Base-by-base conservation (phyloP, 2,888 invertebrate genomes). In the Campoplex nolae region DNA sequence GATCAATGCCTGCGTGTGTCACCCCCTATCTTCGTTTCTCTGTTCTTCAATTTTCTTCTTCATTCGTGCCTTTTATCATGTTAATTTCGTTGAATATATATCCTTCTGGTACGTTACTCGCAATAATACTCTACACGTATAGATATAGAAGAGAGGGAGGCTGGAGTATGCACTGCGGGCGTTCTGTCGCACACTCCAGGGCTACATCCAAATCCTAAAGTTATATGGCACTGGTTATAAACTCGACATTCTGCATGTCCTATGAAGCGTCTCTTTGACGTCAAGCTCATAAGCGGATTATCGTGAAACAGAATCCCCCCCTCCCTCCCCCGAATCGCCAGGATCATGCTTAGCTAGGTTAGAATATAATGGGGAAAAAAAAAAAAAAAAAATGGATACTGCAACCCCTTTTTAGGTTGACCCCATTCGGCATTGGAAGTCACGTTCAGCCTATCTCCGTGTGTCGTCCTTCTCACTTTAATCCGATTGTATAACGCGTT, bases 251-350 rank as follows among this genome's bases (percentile, higher is more conserved):
- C 84, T 79, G 83, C 71, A 80, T 85, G 87, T 77, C 68, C 87
- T 83, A 87, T 85, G 87, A 87, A 83, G 83, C 84, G 83, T 87
- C 83, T 84, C 84, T 62, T 48, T 28, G 84, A 42, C 83, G 87
- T 87, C 87, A 85, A 87, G 87, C 87, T 85, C 79, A 67, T 85
- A 87, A 87, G 87, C 84, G 83, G 87, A 87, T 87, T 87, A 87
- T 80, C 79, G 70, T 76, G 87, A 83, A 87, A 83, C 84, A 74
- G 78, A 79, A 84, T 87, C 79, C 82, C 23, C 23, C 0, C n/a
- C n/a, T n/a, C n/a, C n/a, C n/a, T n/a, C n/a, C n/a, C 71, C 28
- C 28, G 67, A 68, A 74, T 68, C 65, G 62, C 32, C 51, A 38
- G 83, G 78, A 77, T 86, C 74, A 83, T 73, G 45, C 79, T 70